Percentiles rank a stretch among this genome's conserved stretches.
These are phyloP conservation scores for Apodemia mormo DNA, from an alignment of 2,888 invertebrate species.

Conservation along the genomic window DNA sequence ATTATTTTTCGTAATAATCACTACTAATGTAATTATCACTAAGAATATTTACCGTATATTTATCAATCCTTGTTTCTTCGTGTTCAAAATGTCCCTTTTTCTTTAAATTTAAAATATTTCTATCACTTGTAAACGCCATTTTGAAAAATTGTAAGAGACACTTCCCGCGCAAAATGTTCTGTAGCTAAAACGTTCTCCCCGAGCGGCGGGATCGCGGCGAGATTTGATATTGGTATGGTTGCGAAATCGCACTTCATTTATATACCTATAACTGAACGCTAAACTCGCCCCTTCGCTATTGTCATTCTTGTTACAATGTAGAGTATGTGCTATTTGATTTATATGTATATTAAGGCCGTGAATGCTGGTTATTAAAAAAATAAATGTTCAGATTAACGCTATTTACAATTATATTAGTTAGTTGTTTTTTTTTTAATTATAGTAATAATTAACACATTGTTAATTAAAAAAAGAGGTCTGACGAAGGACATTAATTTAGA, in stretches of 20 bases:
- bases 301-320: constrained; percentile 47
- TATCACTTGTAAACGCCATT: constrained; percentile 74
- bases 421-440: neutral
- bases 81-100: constrained; percentile 67
- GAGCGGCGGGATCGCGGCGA: constrained; percentile 61
- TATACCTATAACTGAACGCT: constrained; percentile 58
- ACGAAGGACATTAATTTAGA: too few relatives aligned
- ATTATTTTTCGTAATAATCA: too few relatives aligned
- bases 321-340: constrained; percentile 42
- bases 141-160: constrained; percentile 45
- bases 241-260: constrained; percentile 73
- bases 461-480: neutral
- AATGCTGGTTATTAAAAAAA: neutral
- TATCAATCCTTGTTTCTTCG: constrained; percentile 69
- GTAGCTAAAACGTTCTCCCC: constrained; percentile 63
- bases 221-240: constrained; percentile 76
- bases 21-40: neutral
- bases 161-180: constrained; percentile 58
- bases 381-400: neutral
- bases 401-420: neutral
- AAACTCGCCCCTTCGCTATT: constrained; percentile 63
- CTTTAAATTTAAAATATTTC: constrained; percentile 61
- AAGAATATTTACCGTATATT: constrained; percentile 67
- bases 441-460: neutral
- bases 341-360: constrained; percentile 23